Percentiles rank a stretch among this genome's conserved stretches.
Evolutionary conservation across 2,797 vertebrate genomes (phyloP).

Genomic region (Gallirallus australis): DNA sequence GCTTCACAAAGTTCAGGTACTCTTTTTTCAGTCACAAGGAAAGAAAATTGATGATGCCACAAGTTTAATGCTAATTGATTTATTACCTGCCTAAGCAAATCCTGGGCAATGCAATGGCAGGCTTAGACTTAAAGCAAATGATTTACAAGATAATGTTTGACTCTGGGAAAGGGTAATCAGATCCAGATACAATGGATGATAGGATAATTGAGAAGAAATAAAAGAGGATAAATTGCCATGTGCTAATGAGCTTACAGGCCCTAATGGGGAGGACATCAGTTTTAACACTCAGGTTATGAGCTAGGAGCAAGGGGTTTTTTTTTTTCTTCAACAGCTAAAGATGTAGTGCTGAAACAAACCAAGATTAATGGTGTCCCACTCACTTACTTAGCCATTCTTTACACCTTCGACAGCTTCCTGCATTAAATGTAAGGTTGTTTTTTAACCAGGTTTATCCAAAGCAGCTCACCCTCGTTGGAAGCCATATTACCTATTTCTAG

Average conservation of each 20-base stretch:
- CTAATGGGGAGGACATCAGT: constrained; percentile 86
- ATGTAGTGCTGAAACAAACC: constrained; percentile 80
- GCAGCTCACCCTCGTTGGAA: constrained; percentile 41
- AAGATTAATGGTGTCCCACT: constrained; percentile 83
- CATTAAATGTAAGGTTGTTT: constrained; percentile 54
- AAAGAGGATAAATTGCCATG: constrained; percentile 88
- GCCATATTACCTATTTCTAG: constrained; percentile 17
- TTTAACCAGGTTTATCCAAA: constrained; percentile 68
- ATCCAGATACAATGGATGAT: constrained; percentile 88
- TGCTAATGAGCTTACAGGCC: constrained; percentile 87
- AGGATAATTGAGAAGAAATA: constrained; percentile 89
- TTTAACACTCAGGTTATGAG: constrained; percentile 85
- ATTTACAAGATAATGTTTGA: constrained; percentile 89
- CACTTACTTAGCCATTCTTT: constrained; percentile 81
- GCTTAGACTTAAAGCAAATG: constrained; percentile 85
- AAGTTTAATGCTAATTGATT: constrained; percentile 87
- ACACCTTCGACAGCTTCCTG: constrained; percentile 75
- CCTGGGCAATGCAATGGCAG: constrained; percentile 74
- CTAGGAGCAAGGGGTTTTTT: constrained; percentile 69
- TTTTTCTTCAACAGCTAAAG: constrained; percentile 72
- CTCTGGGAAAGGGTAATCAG: constrained; percentile 87
- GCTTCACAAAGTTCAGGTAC: constrained; percentile 69
- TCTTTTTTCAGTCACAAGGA: constrained; percentile 68
- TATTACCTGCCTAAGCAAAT: constrained; percentile 86
- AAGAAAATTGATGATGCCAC: constrained; percentile 83